A percentile compares a stretch with the other conserved stretches of the same genome.
phyloP scores from a whole-genome alignment of 2,888 invertebrate genomes.

The Yponomeuta evonymella region DNA sequence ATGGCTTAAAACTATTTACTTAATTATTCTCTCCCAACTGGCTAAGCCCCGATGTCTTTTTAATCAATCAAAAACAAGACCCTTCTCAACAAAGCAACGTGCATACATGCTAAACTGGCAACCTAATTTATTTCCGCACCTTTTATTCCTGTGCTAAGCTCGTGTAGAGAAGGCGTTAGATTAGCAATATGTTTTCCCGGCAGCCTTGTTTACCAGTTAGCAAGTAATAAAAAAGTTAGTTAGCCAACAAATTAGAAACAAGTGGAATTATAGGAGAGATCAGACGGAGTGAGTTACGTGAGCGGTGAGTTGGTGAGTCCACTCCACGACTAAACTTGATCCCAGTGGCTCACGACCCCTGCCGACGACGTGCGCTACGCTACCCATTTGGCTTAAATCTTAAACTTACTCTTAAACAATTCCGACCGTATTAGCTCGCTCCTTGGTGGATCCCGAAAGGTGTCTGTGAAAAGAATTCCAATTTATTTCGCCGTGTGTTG shows the following conservation, averaged over 20 bases:
- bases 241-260: constrained; percentile 64
- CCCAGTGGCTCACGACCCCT: constrained; percentile 33
- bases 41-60: neutral
- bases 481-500: constrained; percentile 27
- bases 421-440: constrained; percentile 21
- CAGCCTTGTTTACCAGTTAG: constrained; percentile 56
- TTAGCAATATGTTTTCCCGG: constrained; percentile 27
- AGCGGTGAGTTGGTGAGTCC: constrained; percentile 28
- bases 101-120: constrained; percentile 5
- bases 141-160: constrained; percentile 15
- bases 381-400: constrained; percentile 44
- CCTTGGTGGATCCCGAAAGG: constrained; percentile 12
- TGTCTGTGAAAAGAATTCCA: constrained; percentile 19
- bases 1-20: too few species aligned
- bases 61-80: neutral
- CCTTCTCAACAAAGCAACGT: neutral
- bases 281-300: constrained; percentile 53
- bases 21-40: too few species aligned
- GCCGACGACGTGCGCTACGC: constrained; percentile 27
- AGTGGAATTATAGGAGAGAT: constrained; percentile 36
- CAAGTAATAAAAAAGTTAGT: constrained; percentile 64
- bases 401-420: constrained; percentile 41
- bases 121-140: neutral
- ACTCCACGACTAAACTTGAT: constrained; percentile 26
- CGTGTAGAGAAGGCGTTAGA: constrained; percentile 17